Evolutionary conservation across 1,140 invertebrate genomes (phyloP).

Genomic region (Batillaria attramentaria): DNA sequence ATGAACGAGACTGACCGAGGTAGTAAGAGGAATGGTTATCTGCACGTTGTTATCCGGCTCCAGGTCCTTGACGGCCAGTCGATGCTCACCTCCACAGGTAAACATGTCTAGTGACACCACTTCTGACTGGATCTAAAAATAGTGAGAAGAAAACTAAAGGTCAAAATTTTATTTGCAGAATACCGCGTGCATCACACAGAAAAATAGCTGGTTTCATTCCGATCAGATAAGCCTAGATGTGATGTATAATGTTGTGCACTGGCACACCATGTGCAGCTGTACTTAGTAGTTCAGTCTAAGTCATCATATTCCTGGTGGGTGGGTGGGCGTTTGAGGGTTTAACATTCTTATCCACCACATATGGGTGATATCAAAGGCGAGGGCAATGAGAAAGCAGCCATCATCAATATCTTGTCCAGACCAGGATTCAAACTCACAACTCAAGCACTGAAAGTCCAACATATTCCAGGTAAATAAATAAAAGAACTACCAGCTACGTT

Average conservation of each 20-base stretch:
- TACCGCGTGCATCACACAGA: background rate
- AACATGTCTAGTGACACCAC: conserved; percentile 52
- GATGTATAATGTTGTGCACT: background rate
- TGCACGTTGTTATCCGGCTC: conserved; percentile 32
- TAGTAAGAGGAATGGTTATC: conserved; percentile 41
- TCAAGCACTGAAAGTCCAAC: too few species aligned
- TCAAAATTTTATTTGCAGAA: background rate
- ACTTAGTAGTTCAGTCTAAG: background rate
- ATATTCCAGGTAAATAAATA: too few species aligned
- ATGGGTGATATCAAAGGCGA: too few species aligned
- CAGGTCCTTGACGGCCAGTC: conserved; percentile 41
- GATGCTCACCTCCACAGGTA: conserved; percentile 42
- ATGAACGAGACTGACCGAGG: conserved; percentile 17
- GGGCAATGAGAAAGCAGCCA: too few species aligned
- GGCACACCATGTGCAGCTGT: background rate
- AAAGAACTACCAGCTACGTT: too few species aligned
- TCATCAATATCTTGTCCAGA: too few species aligned
- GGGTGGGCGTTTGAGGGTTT: too few species aligned
- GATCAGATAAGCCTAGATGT: too few species aligned
- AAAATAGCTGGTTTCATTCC: too few species aligned
- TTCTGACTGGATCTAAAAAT: conserved; percentile 48
- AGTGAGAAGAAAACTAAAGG: background rate
- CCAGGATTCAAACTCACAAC: too few species aligned
- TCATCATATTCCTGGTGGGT: too few species aligned
- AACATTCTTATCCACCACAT: too few species aligned